Conservation (phyloP, 2,888 invertebrate genomes). For the Tipula confusa region DNA sequence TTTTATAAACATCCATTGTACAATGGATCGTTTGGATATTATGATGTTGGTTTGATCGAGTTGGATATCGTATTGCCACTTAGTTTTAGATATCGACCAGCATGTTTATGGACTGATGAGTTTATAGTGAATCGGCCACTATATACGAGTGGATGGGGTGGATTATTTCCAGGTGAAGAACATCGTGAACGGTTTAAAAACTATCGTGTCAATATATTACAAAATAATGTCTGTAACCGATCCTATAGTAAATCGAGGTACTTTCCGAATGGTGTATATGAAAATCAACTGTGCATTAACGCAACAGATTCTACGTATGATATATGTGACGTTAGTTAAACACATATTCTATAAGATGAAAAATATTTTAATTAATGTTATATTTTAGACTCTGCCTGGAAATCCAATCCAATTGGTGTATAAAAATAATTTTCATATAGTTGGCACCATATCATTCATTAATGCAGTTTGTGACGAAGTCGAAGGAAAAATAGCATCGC, state of each 20-base stretch:
- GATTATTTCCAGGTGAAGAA: not conserved
- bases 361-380: not conserved
- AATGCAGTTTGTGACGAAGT: not conserved
- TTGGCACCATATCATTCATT: not conserved
- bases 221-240: not conserved
- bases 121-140: not conserved
- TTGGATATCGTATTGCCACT: not conserved
- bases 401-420: not conserved
- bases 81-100: not conserved
- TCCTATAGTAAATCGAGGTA: not conserved
- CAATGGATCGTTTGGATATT: not conserved
- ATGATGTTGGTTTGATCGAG: not conserved
- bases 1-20: not conserved
- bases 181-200: conserved; percentile 20
- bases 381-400: not conserved
- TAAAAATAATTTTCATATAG: not conserved
- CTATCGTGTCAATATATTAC: not conserved
- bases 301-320: not conserved
- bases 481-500: not conserved
- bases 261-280: not conserved
- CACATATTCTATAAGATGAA: not conserved
- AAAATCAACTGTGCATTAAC: not conserved
- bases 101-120: conserved; percentile 26
- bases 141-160: not conserved
- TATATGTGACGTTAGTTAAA: not conserved